These are phyloP conservation scores for Cyphotilapia sp. DNA, from an alignment of 2,113 vertebrate genomes.

Conservation along the genomic window DNA sequence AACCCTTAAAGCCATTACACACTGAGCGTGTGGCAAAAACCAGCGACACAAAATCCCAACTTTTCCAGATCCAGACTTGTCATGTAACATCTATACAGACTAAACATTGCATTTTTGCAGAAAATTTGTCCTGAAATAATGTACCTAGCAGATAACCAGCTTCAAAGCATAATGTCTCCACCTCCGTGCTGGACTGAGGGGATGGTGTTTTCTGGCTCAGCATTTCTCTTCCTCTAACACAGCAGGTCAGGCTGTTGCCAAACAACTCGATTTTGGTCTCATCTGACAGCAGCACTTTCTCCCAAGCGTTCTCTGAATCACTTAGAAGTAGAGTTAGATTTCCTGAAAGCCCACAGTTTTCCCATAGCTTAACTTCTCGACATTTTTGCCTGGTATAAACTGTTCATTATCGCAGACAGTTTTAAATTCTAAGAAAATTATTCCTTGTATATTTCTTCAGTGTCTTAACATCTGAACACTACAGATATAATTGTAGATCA, in stretches of 20 bases:
- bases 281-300: not conserved
- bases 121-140: not conserved
- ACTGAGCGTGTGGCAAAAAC: not conserved
- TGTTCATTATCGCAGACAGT: not conserved
- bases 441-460: not conserved
- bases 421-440: not conserved
- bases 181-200: fast-evolving
- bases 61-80: not conserved
- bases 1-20: not conserved
- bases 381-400: fast-evolving
- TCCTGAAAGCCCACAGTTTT: not conserved
- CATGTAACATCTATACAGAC: not conserved
- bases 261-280: not conserved
- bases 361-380: not conserved
- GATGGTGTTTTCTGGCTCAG: not conserved
- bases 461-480: not conserved
- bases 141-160: not conserved
- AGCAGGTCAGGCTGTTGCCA: not conserved
- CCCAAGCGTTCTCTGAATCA: fast-evolving
- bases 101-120: not conserved
- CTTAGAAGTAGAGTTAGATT: not conserved
- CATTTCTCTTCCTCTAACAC: not conserved
- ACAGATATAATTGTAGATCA: not conserved
- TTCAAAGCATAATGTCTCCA: not conserved
- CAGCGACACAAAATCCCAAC: not conserved